Percentiles rank a stretch among this genome's conserved stretches.
Conservation (phyloP, 2,888 invertebrate species). For the Harpalus rubripes region DNA sequence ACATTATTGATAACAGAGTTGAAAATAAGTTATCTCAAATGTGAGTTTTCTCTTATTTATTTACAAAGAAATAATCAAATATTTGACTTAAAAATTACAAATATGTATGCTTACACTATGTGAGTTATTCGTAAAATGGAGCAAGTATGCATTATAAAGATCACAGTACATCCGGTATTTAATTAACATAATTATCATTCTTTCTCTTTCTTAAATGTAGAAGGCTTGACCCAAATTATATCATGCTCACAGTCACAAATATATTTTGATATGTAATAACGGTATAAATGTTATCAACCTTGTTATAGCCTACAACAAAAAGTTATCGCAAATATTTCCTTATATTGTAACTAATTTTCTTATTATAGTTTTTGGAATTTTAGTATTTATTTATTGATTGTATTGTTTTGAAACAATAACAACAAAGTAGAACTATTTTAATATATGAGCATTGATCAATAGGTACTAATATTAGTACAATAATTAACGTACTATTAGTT, state of each 20-base stretch:
- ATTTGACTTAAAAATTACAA: background rate
- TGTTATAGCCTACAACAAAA: background rate
- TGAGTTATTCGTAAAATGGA: background rate
- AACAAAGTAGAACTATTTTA: too few relatives aligned
- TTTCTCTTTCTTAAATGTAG: background rate
- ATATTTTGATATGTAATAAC: background rate
- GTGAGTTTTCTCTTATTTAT: background rate
- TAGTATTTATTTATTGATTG: too few relatives aligned
- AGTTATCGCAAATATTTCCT: too few relatives aligned
- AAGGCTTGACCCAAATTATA: slow-evolving; percentile 10
- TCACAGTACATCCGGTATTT: slow-evolving; percentile 17
- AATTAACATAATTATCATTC: slow-evolving; percentile 7
- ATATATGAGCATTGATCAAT: too few relatives aligned
- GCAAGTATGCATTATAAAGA: slow-evolving; percentile 1
- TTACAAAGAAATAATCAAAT: background rate
- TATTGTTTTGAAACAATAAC: too few relatives aligned
- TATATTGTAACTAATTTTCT: too few relatives aligned
- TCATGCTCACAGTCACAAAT: slow-evolving; percentile 4
- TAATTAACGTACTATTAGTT: too few relatives aligned
- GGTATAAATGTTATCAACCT: background rate
- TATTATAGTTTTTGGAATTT: too few relatives aligned
- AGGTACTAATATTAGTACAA: too few relatives aligned
- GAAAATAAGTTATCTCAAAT: background rate
- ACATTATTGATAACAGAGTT: background rate
- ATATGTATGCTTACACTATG: background rate